These are phyloP conservation scores for Pangasius sanitwongsei DNA, from an alignment of 2,797 vertebrate species.

Conservation along the genomic window DNA sequence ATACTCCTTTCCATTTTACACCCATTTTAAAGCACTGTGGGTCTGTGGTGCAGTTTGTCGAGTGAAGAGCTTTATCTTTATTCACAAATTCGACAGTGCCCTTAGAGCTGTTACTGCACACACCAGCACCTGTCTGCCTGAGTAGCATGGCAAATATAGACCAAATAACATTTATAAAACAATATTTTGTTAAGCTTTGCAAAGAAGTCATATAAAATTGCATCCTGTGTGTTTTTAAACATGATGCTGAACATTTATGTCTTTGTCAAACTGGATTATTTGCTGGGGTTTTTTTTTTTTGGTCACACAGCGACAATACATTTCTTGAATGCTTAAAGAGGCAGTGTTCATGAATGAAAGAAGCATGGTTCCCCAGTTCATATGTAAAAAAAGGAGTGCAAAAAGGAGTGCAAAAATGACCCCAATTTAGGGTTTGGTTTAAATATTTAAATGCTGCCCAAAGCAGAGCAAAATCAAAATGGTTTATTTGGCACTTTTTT, in stretches of 20 bases:
- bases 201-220: background rate
- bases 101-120: background rate
- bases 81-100: background rate
- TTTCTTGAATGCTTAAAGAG: background rate
- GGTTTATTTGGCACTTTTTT: no score
- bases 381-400: background rate
- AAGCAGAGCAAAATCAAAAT: no score
- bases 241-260: background rate
- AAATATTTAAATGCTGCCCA: background rate
- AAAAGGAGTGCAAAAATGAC: background rate
- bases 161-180: background rate
- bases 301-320: background rate
- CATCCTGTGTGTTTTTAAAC: no score
- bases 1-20: background rate
- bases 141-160: background rate
- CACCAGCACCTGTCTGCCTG: background rate
- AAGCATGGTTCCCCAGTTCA: background rate
- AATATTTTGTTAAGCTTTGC: background rate
- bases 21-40: background rate
- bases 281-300: no score
- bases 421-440: background rate
- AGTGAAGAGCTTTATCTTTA: background rate
- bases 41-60: background rate
- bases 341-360: background rate
- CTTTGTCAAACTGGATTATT: background rate